Conservation (phyloP, 2,888 invertebrate species). For the Eupithecia inturbata region DNA sequence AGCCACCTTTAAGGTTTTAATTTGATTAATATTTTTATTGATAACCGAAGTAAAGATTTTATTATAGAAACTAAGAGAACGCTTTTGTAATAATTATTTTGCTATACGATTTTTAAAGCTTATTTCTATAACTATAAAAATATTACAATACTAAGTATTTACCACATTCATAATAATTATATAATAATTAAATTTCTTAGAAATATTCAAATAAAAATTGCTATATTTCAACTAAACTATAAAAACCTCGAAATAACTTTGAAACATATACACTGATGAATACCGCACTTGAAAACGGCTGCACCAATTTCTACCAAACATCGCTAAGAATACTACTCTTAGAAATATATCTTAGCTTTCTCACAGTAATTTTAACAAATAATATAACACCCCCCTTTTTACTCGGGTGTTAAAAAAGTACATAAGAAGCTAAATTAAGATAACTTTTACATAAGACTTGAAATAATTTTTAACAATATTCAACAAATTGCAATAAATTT, state of each 20-base stretch:
- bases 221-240: not conserved
- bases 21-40: not conserved
- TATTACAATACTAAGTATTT: not conserved
- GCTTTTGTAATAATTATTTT: constrained; percentile 2
- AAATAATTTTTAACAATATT: not conserved
- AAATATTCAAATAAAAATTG: not conserved
- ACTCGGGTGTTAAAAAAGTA: not conserved
- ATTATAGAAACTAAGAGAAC: not conserved
- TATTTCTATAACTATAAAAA: constrained; percentile 6
- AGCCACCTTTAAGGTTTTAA: too few species aligned
- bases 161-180: not conserved
- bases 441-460: not conserved
- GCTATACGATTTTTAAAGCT: constrained; percentile 16
- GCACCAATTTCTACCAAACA: not conserved
- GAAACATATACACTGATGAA: not conserved
- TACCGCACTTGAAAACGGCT: not conserved
- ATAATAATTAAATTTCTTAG: not conserved
- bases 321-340: not conserved
- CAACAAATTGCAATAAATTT: not conserved
- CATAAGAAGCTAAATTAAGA: not conserved
- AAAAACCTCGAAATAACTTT: not conserved
- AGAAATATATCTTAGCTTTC: not conserved
- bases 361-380: not conserved
- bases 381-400: not conserved
- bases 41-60: not conserved